These are phyloP conservation scores for Euschistus heros DNA, from an alignment of 1,140 invertebrate species.

Conservation along the genomic window DNA sequence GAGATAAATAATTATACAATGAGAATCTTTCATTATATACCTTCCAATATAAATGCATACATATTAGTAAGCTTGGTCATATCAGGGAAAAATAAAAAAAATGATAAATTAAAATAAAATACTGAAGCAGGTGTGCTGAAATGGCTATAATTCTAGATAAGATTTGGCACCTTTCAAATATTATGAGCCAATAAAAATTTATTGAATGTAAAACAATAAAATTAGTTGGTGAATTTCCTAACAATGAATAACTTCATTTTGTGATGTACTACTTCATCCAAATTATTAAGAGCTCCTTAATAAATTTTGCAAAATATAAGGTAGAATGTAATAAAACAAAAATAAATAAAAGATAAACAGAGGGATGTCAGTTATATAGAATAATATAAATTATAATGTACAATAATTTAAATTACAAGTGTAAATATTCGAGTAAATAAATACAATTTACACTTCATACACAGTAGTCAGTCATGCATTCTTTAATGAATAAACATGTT, in stretches of 20 bases:
- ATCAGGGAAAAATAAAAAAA: too few relatives aligned
- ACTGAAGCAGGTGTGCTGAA: too few relatives aligned
- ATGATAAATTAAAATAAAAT: too few relatives aligned
- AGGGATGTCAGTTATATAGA: background rate
- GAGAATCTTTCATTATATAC: too few relatives aligned
- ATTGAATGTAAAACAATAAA: background rate
- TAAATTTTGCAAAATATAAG: background rate
- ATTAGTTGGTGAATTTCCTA: background rate
- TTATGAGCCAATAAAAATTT: background rate
- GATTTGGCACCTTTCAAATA: slow-evolving; percentile 6
- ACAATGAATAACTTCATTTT: slow-evolving; percentile 4
- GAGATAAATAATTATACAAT: too few relatives aligned
- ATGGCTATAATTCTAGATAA: background rate
- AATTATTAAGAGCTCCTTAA: background rate
- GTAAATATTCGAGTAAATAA: background rate
- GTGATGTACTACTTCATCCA: slow-evolving; percentile 2
- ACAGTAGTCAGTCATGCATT: background rate
- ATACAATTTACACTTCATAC: background rate
- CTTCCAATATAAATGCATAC: too few relatives aligned
- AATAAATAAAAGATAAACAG: background rate
- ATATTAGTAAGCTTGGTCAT: too few relatives aligned
- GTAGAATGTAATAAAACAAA: background rate
- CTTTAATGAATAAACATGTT: background rate
- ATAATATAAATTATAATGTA: slow-evolving; percentile 3
- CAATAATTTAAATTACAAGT: background rate